Evolutionary conservation across 2,888 invertebrate genomes (phyloP).

Genomic region (Cistogaster globosa): DNA sequence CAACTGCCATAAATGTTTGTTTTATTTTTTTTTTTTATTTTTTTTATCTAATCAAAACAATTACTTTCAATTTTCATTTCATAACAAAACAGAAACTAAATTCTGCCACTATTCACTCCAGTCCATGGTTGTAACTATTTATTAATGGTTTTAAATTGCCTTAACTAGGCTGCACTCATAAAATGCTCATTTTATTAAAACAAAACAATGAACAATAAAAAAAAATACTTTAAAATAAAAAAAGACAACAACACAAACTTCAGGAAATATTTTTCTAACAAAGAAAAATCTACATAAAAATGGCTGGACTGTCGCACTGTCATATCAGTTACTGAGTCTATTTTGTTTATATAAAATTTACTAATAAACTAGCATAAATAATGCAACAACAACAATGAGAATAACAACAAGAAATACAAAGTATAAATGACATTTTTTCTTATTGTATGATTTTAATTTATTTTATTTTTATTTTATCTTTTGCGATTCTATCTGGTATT

Average conservation of each 20-base stretch:
- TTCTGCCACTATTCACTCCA: slow-evolving; percentile 12
- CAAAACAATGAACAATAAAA: neutral
- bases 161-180: slow-evolving; percentile 62
- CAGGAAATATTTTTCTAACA: slow-evolving; percentile 59
- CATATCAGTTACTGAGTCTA: slow-evolving; percentile 20
- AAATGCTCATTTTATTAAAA: slow-evolving; percentile 56
- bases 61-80: slow-evolving; percentile 62
- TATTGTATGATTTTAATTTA: slow-evolving; percentile 52
- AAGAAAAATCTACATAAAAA: slow-evolving; percentile 63
- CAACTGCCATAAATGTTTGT: slow-evolving; percentile 38
- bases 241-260: slow-evolving; percentile 49
- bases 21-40: no score
- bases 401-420: slow-evolving; percentile 21
- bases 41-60: slow-evolving; percentile 57
- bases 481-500: slow-evolving; percentile 43
- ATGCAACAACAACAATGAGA: slow-evolving; percentile 21
- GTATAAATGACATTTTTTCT: slow-evolving; percentile 56
- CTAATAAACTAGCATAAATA: slow-evolving; percentile 49
- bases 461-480: slow-evolving; percentile 49
- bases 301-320: slow-evolving; percentile 35
- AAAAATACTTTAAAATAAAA: slow-evolving; percentile 11
- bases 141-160: slow-evolving; percentile 62
- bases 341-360: slow-evolving; percentile 39
- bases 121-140: slow-evolving; percentile 22
- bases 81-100: slow-evolving; percentile 29